Base-by-base conservation (phyloP, 2,888 invertebrate genomes). In the Malacosoma neustria region DNA sequence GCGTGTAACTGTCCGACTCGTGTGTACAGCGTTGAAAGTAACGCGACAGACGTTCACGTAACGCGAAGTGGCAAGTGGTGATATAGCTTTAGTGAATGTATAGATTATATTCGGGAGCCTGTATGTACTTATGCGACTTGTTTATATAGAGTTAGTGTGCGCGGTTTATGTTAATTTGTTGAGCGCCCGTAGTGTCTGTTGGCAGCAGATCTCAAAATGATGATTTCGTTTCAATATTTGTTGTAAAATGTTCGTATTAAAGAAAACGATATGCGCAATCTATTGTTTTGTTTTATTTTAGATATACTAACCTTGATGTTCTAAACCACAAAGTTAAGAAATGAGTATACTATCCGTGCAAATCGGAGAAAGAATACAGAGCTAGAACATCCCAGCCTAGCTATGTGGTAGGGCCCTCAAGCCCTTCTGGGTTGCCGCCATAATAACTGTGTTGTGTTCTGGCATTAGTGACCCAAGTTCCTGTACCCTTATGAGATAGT, bases 221-320 rank as follows among this genome's bases (percentile, higher is more conserved):
- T 72, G 79, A 81, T 80, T 84, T 81, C 76, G 80, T 82, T 82
- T 84, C 82, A 81, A 79, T 82, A 80, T 84, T 22, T 85, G 85
- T 85, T 85, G 85, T 85, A 85, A 82, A 81, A 82, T 84, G 85
- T 82, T 82, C 84, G 82, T 85, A 85, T 85, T 85, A 85, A 85
- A 80, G 72, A 82, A 75, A 81, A 75, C n/a, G 62, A 84, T 84
- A 84, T 84, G 82, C 82, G 84, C 84, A 77, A 77, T 61, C 61
- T 63, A 74, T 66, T 54, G 55, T 51, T 51, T 54, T 62, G 51
- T 60, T 61, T 61, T 38, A 57, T 51, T n/a, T n/a, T n/a, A n/a
- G n/a, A n/a, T n/a, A n/a, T n/a, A n/a, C n/a, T n/a, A n/a, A n/a
- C n/a, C n/a, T n/a, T n/a, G n/a, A n/a, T n/a, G n/a, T n/a, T n/a